Conservation (phyloP, 2,888 invertebrate species). For the Rhimphoctona megacephalus region DNA sequence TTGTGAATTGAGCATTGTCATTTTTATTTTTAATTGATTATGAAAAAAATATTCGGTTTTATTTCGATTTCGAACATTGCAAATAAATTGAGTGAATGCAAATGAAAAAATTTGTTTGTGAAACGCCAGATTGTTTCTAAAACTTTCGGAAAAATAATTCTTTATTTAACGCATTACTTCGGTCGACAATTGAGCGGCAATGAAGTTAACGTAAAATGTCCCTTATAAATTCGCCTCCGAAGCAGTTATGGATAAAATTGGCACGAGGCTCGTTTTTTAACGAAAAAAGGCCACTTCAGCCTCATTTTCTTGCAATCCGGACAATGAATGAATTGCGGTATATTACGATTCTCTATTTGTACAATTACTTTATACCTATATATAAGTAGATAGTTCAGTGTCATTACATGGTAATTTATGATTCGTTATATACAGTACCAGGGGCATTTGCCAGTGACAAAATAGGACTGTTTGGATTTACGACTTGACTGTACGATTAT, state of each 20-base stretch:
- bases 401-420: constrained; percentile 56
- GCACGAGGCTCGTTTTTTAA: not conserved
- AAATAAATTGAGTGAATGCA: too few relatives aligned
- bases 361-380: constrained; percentile 22
- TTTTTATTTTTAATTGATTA: too few relatives aligned
- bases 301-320: not conserved
- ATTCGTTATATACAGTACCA: constrained; percentile 52
- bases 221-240: not conserved
- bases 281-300: not conserved
- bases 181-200: not conserved
- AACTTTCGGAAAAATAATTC: not conserved
- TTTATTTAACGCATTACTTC: not conserved
- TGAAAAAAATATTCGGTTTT: too few relatives aligned
- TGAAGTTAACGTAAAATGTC: not conserved
- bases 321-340: constrained; percentile 30
- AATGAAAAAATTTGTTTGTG: too few relatives aligned
- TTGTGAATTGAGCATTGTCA: too few relatives aligned
- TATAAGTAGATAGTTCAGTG: not conserved
- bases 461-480: not conserved
- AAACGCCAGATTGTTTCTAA: not conserved
- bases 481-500: not conserved
- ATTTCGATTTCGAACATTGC: too few relatives aligned
- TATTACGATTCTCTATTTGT: constrained; percentile 31
- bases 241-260: not conserved
- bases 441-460: constrained; percentile 3